A percentile compares a stretch with the other conserved stretches of the same genome.
These are phyloP conservation scores for Nymphicus hollandicus DNA, from an alignment of 2,113 vertebrate species.

Conservation along the genomic window DNA sequence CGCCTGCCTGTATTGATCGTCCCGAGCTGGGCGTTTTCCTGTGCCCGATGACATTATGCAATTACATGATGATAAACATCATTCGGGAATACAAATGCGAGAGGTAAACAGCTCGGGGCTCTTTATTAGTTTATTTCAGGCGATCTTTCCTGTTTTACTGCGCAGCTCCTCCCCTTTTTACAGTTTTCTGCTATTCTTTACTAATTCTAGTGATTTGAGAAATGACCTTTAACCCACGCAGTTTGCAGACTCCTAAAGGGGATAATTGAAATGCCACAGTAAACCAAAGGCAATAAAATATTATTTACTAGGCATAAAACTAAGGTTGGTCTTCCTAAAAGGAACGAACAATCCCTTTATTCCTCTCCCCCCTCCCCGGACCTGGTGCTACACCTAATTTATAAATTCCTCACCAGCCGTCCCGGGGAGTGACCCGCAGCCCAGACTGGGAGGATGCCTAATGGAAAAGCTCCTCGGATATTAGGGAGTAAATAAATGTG, in stretches of 20 bases:
- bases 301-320: conserved; percentile 77
- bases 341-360: conserved; percentile 28
- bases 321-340: conserved; percentile 70
- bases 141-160: conserved; percentile 89
- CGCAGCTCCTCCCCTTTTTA: conserved; percentile 76
- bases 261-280: conserved; percentile 77
- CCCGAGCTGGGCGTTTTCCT: not conserved
- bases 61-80: conserved; percentile 59
- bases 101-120: conserved; percentile 82
- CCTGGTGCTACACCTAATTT: conserved; percentile 38
- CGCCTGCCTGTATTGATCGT: conserved; percentile 4
- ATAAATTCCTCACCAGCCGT: conserved; percentile 55
- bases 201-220: conserved; percentile 79
- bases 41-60: conserved; percentile 22
- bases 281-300: conserved; percentile 80
- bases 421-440: not conserved
- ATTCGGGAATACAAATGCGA: conserved; percentile 74
- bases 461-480: not conserved
- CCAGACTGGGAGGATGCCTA: not conserved
- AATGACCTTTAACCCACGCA: conserved; percentile 78
- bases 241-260: conserved; percentile 74
- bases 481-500: not conserved
- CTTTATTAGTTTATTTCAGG: conserved; percentile 92
- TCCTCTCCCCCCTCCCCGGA: not conserved
- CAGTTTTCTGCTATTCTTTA: conserved; percentile 81